Conservation (phyloP, 2,113 vertebrate genomes). For the Hylia prasina region DNA sequence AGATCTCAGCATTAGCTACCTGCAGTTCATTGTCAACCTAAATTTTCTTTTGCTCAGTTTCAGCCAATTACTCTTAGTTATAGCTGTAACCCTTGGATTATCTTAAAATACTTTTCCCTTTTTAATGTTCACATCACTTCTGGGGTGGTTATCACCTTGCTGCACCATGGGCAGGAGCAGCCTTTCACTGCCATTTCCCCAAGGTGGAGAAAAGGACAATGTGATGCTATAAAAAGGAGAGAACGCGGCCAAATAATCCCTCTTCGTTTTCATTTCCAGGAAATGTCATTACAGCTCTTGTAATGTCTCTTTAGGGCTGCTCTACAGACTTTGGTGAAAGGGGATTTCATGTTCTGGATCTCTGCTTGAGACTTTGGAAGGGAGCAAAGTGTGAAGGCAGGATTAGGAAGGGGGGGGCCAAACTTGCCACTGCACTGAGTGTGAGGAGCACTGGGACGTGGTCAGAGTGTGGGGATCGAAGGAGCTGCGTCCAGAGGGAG, state of each 20-base stretch:
- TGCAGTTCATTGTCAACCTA: slow-evolving; percentile 13
- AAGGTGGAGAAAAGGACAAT: slow-evolving; percentile 4
- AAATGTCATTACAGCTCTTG: background rate
- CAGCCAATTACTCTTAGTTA: slow-evolving; percentile 42
- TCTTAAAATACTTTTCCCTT: background rate
- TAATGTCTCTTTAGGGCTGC: background rate
- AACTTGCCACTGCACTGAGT: background rate
- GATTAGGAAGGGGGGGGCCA: background rate
- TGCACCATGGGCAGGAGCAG: background rate
- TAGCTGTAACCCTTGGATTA: background rate
- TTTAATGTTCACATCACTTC: slow-evolving; percentile 2
- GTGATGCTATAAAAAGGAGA: slow-evolving; percentile 21
- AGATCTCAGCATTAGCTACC: slow-evolving; percentile 16
- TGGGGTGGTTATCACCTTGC: background rate
- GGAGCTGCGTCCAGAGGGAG: fast-evolving
- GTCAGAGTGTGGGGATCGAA: background rate
- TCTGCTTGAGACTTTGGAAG: background rate
- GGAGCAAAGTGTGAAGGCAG: background rate
- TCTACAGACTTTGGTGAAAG: background rate
- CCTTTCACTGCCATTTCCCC: background rate
- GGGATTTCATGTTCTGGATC: background rate
- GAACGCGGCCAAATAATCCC: background rate
- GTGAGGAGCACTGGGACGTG: background rate
- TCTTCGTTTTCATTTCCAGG: slow-evolving; percentile 16
- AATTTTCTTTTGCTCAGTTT: slow-evolving; percentile 28